Evolutionary conservation across 1,140 invertebrate species (phyloP).

Genomic region (Drosophila funebris): DNA sequence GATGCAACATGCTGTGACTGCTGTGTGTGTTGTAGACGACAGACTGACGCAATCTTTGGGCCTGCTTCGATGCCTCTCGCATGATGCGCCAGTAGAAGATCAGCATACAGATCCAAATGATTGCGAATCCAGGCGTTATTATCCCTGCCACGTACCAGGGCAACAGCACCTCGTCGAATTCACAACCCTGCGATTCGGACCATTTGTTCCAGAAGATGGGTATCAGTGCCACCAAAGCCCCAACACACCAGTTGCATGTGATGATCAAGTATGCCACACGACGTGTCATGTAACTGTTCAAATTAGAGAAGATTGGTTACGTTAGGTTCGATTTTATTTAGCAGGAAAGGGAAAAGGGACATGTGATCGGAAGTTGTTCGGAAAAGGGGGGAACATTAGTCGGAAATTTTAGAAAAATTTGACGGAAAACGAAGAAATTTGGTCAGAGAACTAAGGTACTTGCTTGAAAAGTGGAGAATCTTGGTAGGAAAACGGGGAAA

Average conservation of each 20-base stretch:
- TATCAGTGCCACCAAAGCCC: constrained; percentile 86
- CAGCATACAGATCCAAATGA: constrained; percentile 89
- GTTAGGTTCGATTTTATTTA: background rate
- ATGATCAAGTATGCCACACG: constrained; percentile 86
- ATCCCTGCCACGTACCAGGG: constrained; percentile 87
- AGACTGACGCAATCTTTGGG: constrained; percentile 85
- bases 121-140: constrained; percentile 87
- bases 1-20: constrained; percentile 85
- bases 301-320: background rate
- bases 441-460: too few species aligned
- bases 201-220: constrained; percentile 90
- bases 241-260: constrained; percentile 86
- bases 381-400: background rate
- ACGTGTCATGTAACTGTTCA: constrained; percentile 85
- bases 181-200: constrained; percentile 85
- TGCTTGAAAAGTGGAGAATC: too few species aligned
- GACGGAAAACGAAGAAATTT: too few species aligned
- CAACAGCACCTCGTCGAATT: constrained; percentile 83
- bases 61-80: constrained; percentile 88
- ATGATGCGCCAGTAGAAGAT: constrained; percentile 90
- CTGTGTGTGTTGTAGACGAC: constrained; percentile 75
- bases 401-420: background rate
- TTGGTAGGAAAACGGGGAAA: too few species aligned
- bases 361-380: too few species aligned
- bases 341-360: background rate